These are phyloP conservation scores for Pseudomyrmex pallidus DNA, from an alignment of 1,140 invertebrate species.

Conservation along the genomic window DNA sequence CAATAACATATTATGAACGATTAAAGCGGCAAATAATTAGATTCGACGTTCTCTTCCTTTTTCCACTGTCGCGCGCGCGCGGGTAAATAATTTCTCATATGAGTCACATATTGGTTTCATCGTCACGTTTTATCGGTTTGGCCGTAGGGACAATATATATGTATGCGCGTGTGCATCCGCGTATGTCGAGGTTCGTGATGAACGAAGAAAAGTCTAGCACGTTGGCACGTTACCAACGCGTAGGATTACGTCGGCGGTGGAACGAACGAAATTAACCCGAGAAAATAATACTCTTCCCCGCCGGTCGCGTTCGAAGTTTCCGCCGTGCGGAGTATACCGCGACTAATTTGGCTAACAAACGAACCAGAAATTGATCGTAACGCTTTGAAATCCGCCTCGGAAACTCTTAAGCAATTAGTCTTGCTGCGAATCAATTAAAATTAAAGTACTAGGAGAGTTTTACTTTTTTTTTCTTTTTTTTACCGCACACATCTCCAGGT, in stretches of 20 bases:
- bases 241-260: constrained; percentile 67
- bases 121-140: constrained; percentile 41
- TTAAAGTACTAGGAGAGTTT: neutral
- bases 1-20: neutral
- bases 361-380: constrained; percentile 8
- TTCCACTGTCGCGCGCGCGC: neutral
- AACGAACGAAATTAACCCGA: constrained; percentile 69
- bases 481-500: too few relatives aligned
- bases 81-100: constrained; percentile 29
- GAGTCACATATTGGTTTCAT: constrained; percentile 53
- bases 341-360: neutral
- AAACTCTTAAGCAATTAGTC: neutral
- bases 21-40: neutral
- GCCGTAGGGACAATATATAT: constrained; percentile 26
- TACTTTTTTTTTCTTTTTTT: too few relatives aligned
- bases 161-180: constrained; percentile 44
- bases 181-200: constrained; percentile 55
- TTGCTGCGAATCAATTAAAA: neutral
- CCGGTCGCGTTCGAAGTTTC: neutral
- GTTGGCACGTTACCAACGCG: constrained; percentile 62
- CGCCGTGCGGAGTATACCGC: neutral
- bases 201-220: constrained; percentile 16
- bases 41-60: constrained; percentile 15
- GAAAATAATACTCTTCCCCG: constrained; percentile 48
- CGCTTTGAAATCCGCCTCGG: neutral